A percentile compares a stretch with the other conserved stretches of the same genome.
phyloP scores from a whole-genome alignment of 2,888 invertebrate genomes.

The Agrochola lychnidis region DNA sequence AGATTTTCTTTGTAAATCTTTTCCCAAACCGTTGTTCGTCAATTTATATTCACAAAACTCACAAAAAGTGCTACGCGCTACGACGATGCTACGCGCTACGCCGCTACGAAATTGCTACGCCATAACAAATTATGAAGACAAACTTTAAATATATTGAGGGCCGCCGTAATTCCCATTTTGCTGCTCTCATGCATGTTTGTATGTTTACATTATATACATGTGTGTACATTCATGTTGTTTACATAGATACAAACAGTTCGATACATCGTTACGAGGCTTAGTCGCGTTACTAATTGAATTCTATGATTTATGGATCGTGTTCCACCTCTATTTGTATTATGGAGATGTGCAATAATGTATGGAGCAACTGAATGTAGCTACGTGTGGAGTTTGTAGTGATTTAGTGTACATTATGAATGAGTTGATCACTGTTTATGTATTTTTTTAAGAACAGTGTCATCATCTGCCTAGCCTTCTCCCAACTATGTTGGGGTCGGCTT shows the following conservation, averaged over 20 bases:
- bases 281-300: conserved; percentile 78
- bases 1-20: background rate
- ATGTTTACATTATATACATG: background rate
- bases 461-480: too few relatives aligned
- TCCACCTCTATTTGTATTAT: conserved; percentile 39
- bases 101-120: conserved; percentile 36
- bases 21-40: background rate
- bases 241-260: conserved; percentile 54
- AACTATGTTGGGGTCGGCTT: too few relatives aligned
- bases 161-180: conserved; percentile 24
- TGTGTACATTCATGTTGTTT: conserved; percentile 36
- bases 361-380: background rate
- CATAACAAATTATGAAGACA: conserved; percentile 24
- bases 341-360: conserved; percentile 32
- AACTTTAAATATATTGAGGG: conserved; percentile 40
- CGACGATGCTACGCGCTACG: conserved; percentile 15
- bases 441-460: background rate
- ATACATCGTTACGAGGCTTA: conserved; percentile 69
- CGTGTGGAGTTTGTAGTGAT: background rate
- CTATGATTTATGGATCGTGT: conserved; percentile 76
- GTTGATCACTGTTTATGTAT: background rate
- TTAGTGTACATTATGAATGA: background rate
- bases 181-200: background rate
- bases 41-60: background rate
- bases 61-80: conserved; percentile 38